A percentile compares a stretch with the other conserved stretches of the same genome.
Evolutionary conservation across 2,888 invertebrate genomes (phyloP).

Genomic region (Hedychridium roseum): DNA sequence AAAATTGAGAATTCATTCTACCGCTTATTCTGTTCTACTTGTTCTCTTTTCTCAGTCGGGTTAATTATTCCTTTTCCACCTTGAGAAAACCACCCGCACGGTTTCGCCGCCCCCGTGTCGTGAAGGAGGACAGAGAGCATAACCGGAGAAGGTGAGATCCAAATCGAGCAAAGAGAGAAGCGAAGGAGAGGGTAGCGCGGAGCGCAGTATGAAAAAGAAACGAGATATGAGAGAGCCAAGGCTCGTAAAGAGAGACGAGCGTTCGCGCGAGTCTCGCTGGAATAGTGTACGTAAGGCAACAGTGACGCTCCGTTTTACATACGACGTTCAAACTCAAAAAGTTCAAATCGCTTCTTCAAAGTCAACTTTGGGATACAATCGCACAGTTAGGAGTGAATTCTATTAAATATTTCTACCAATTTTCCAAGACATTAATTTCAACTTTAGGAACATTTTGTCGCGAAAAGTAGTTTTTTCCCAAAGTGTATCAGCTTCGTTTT

Average conservation of each 20-base stretch:
- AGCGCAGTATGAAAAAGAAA: slow-evolving; percentile 26
- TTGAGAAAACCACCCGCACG: slow-evolving; percentile 33
- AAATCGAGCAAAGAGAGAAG: slow-evolving; percentile 14
- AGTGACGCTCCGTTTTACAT: slow-evolving; percentile 7
- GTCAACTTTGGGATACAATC: too few species aligned
- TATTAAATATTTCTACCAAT: too few species aligned
- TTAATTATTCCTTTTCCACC: slow-evolving; percentile 42
- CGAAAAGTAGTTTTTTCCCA: too few species aligned
- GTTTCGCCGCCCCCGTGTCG: slow-evolving; percentile 31
- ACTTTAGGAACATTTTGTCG: too few species aligned
- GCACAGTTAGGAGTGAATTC: too few species aligned
- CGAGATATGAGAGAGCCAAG: slow-evolving; percentile 31
- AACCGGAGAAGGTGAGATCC: slow-evolving; percentile 14
- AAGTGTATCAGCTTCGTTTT: too few species aligned
- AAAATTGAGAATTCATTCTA: slow-evolving; percentile 14
- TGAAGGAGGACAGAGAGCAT: slow-evolving; percentile 22
- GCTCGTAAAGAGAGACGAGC: slow-evolving; percentile 11
- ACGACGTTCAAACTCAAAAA: too few species aligned
- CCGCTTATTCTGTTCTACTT: slow-evolving; percentile 18
- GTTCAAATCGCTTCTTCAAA: too few species aligned
- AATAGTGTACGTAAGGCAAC: slow-evolving; percentile 8
- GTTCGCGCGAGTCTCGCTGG: slow-evolving; percentile 6
- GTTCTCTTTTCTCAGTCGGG: slow-evolving; percentile 21
- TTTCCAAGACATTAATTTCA: too few species aligned
- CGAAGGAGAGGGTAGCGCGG: slow-evolving; percentile 2